Base-by-base conservation (phyloP, 2,888 invertebrate genomes). In the Adela reaumurella region DNA sequence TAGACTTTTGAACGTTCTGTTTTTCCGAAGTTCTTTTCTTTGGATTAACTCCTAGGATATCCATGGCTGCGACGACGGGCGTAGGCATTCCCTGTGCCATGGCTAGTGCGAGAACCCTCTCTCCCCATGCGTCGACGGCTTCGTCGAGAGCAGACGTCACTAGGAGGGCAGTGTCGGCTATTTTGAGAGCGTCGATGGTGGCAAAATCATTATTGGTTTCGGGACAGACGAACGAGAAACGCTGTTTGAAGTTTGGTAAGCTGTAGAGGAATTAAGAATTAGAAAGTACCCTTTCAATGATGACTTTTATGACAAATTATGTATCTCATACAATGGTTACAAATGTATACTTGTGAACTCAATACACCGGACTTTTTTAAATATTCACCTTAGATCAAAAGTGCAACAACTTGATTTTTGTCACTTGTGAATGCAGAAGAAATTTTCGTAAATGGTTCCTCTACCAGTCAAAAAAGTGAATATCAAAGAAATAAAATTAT, bases 31-130 rank as follows among this genome's bases (percentile, higher is more conserved):
- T 84, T 17, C 88, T 81, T 66, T 88, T 89, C 70, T 92, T 92
- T 1, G 85, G 83, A 52, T 86, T 82, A 10, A 92, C 76, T 46
- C 83, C 85, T 65, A 90, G 89, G 47, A 91, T 73, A 60, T 92
- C 89, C 71, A 87, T 88, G 3, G 90, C 70, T 0, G 85, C 87
- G 43, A 92, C 82, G 43, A 90, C 70, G 1, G 90, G 88, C 1
- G 93, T 88, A 0, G 97, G 93, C 64, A 85, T 80, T 2, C 84
- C 83, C 66, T 97, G 97, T 2, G 92, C 90, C 64, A 92, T 83
- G 4, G 91, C 81, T 58, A 90, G 82, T 17, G 88, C 85, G 18
- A 96, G 77, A 17, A 93, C 83, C 58, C 86, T 85, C 56, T 89
- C 86, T 0, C 93, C 94, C 85, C 88, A 90, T 52, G 85, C 83